Conservation (phyloP, 2,888 invertebrate genomes). For the Limnephilus rhombicus region DNA sequence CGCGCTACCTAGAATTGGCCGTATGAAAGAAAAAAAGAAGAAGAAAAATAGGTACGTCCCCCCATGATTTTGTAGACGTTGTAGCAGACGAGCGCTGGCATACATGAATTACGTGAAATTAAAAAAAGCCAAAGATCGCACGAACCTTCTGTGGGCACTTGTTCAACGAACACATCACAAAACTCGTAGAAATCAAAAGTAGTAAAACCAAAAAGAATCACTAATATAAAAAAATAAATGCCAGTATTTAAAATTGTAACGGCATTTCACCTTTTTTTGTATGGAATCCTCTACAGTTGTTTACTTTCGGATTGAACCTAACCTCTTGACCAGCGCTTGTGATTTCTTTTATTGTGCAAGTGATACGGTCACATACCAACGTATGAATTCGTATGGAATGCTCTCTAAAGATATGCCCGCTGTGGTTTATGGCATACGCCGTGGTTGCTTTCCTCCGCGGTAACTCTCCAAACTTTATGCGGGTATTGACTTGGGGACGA, state of each 20-base stretch:
- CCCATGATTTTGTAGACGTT: no score
- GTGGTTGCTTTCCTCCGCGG: conserved; percentile 39
- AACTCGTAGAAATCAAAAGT: no score
- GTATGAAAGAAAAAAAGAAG: no score
- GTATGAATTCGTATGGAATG: conserved; percentile 52
- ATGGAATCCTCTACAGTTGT: not conserved
- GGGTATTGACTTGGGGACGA: conserved; percentile 53
- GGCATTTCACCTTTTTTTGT: not conserved
- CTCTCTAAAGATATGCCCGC: conserved; percentile 40
- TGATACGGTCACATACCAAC: conserved; percentile 53
- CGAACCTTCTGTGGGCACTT: no score
- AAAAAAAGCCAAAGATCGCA: no score
- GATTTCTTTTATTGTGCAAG: conserved; percentile 60
- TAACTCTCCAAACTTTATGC: conserved; percentile 51
- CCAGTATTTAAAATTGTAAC: not conserved
- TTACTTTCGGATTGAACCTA: not conserved
- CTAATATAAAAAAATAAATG: no score
- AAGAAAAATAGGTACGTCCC: no score
- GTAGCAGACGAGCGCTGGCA: no score
- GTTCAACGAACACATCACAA: no score
- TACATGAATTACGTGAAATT: no score
- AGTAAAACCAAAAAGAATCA: no score
- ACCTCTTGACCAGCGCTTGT: not conserved
- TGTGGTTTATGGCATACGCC: conserved; percentile 55
- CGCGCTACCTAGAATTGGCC: no score